A percentile compares a stretch with the other conserved stretches of the same genome.
Conservation (phyloP, 2,797 vertebrate species). For the Champsocephalus esox region DNA sequence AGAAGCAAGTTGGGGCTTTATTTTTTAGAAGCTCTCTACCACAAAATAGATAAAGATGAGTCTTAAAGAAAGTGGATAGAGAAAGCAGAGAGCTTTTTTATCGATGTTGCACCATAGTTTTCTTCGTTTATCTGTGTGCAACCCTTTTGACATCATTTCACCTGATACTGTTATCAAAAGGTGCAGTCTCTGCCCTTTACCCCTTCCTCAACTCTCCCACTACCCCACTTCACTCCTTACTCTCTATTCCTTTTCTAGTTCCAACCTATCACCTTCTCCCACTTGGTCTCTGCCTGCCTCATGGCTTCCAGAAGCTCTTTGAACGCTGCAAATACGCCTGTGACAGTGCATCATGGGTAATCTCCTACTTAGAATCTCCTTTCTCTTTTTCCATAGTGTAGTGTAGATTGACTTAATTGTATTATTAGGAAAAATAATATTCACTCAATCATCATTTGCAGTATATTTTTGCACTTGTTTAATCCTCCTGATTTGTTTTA, state of each 20-base stretch:
- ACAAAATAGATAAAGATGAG: no score
- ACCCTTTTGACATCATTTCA: slow-evolving; percentile 8
- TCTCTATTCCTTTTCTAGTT: slow-evolving; percentile 9
- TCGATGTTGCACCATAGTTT: slow-evolving; percentile 15
- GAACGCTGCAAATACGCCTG: slow-evolving; percentile 9
- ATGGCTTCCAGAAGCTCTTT: not conserved
- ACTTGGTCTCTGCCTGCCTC: slow-evolving; percentile 10
- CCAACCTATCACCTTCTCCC: not conserved
- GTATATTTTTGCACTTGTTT: not conserved
- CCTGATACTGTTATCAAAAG: slow-evolving; percentile 23
- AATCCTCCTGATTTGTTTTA: not conserved
- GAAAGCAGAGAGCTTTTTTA: not conserved
- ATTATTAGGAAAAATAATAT: not conserved
- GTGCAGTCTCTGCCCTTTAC: slow-evolving; percentile 24
- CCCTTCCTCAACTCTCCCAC: not conserved
- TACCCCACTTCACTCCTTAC: slow-evolving; percentile 17
- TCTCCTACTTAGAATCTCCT: not conserved
- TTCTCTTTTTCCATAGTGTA: not conserved
- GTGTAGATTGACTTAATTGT: not conserved
- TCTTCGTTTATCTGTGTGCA: slow-evolving; percentile 8
- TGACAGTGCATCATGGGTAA: not conserved
- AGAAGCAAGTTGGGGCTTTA: no score
- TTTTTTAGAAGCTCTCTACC: no score
- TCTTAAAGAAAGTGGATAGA: no score
- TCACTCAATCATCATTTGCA: not conserved